Percentiles rank a stretch among this genome's conserved stretches.
Evolutionary conservation across 2,113 vertebrate genomes (phyloP).

Genomic region (Myiozetetes cayanensis): DNA sequence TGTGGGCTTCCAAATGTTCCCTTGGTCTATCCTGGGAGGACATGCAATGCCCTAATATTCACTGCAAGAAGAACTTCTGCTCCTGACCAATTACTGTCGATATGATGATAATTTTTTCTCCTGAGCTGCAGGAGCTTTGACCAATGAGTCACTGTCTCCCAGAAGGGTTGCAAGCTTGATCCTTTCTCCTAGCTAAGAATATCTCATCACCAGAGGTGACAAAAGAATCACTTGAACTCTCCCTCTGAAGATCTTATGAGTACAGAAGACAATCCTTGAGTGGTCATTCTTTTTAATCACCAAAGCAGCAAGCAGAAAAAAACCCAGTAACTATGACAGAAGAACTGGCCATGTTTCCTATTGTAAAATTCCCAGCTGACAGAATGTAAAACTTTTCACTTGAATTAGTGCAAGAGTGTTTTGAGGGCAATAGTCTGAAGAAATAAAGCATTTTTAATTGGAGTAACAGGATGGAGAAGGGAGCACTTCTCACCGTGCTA

Average conservation of each 20-base stretch:
- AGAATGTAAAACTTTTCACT: background rate
- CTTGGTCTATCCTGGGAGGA: background rate
- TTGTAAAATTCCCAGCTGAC: background rate
- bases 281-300: background rate
- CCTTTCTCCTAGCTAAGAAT: background rate
- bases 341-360: background rate
- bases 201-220: background rate
- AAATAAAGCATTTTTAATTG: background rate
- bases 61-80: background rate
- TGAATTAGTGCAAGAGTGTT: background rate
- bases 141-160: fast-evolving
- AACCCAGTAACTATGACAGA: background rate
- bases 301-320: background rate
- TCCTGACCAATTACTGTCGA: fast-evolving
- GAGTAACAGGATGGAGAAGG: background rate
- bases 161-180: background rate
- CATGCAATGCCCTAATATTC: fast-evolving
- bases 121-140: background rate
- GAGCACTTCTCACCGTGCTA: background rate
- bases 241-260: background rate
- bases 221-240: background rate
- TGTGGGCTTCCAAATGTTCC: background rate
- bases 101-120: background rate
- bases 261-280: background rate
- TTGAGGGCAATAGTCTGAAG: background rate